Evolutionary conservation across 2,888 invertebrate species (phyloP).

Genomic region (Euplagia quadripunctaria): DNA sequence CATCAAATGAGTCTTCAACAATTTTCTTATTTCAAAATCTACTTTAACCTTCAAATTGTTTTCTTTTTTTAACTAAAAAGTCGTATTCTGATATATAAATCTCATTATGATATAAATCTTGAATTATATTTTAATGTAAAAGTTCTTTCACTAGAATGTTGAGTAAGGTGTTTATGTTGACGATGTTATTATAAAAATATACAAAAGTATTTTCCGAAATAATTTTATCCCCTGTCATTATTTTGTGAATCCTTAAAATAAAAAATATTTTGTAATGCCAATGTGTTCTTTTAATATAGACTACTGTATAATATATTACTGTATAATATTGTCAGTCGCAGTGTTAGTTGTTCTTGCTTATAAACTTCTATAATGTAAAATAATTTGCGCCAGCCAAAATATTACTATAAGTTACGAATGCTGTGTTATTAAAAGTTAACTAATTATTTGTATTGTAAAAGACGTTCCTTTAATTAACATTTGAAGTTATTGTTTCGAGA

Average conservation of each 20-base stretch:
- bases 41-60: background rate
- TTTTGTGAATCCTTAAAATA: constrained; percentile 27
- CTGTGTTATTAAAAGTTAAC: constrained; percentile 55
- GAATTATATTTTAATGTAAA: background rate
- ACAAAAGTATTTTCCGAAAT: constrained; percentile 23
- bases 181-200: constrained; percentile 20
- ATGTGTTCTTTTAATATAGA: constrained; percentile 31
- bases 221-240: constrained; percentile 25
- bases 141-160: constrained; percentile 7
- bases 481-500: constrained; percentile 38
- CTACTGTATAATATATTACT: constrained; percentile 16
- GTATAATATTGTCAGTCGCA: constrained; percentile 22
- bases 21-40: background rate
- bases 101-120: background rate
- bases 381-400: constrained; percentile 73
- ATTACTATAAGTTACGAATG: constrained; percentile 49
- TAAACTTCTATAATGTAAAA: constrained; percentile 36
- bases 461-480: constrained; percentile 58
- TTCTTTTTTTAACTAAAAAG: background rate
- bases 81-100: background rate
- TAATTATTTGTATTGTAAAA: constrained; percentile 55
- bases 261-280: constrained; percentile 25
- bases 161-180: constrained; percentile 26
- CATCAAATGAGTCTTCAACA: background rate
- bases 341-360: constrained; percentile 37